Evolutionary conservation across 2,888 invertebrate species (phyloP).

Genomic region (Drosophila kuntzei): DNA sequence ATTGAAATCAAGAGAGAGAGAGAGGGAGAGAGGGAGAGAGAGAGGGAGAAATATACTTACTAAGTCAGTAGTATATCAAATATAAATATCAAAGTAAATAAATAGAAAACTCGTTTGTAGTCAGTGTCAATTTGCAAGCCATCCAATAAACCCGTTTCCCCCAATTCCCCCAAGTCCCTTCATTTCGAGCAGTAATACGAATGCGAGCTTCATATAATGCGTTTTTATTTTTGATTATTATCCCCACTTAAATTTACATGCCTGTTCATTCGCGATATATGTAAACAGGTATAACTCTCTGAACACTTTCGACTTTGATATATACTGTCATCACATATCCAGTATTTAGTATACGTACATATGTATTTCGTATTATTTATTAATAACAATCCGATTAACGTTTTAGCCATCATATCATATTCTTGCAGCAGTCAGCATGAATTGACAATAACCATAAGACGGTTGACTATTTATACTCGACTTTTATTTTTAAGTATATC

Average conservation of each 20-base stretch:
- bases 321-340: not conserved
- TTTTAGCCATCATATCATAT: not conserved
- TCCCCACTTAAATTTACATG: conserved; percentile 46
- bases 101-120: conserved; percentile 47
- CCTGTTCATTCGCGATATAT: conserved; percentile 20
- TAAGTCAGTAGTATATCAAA: conserved; percentile 23
- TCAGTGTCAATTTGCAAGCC: conserved; percentile 35
- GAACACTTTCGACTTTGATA: conserved; percentile 5
- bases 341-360: not conserved
- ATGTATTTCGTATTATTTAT: not conserved
- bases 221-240: conserved; percentile 43
- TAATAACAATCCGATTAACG: conserved; percentile 6
- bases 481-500: conserved; percentile 7
- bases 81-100: conserved; percentile 39
- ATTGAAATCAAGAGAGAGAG: conserved; percentile 13
- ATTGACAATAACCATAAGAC: conserved; percentile 42
- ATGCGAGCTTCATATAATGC: conserved; percentile 29
- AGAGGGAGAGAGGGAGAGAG: not conserved
- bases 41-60: not conserved
- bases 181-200: conserved; percentile 6
- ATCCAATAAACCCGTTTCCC: conserved; percentile 23
- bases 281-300: conserved; percentile 7
- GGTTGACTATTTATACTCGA: conserved; percentile 4
- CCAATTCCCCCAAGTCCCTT: conserved; percentile 3
- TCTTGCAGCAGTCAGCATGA: conserved; percentile 39